Base-by-base conservation (phyloP, 2,888 invertebrate genomes). In the Calephelis perditalis region DNA sequence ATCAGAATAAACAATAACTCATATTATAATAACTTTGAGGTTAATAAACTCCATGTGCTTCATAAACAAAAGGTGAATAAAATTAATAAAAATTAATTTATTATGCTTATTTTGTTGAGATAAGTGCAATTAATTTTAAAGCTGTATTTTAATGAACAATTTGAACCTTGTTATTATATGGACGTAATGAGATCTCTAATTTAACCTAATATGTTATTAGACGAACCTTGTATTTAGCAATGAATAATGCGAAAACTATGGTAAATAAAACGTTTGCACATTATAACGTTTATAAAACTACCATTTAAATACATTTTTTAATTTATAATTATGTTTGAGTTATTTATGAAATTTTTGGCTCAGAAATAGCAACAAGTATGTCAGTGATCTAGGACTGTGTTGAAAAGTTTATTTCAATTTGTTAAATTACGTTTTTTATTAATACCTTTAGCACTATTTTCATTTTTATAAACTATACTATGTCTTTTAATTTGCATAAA, bases 61-160 rank as follows among this genome's bases (percentile, higher is more conserved):
- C 63, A 69, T 78, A 84, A 86, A 86, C 83, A 84, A 76, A 78
- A 76, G 76, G 75, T 75, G 73, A 73, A 78, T 73, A 73, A 63
- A 78, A 76, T 81, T 77, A 80, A 80, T 81, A 77, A 81, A 77
- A 75, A 76, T 67, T 77, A 75, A 82, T 76, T 80, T 78, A 79
- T 81, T 79, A 70, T 71, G 65, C 67, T 63, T 58, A 63, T 62
- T 71, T 74, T 73, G 72, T 73, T 78, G 79, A 75, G 76, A 78
- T 49, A 58, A 40, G 49, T 49, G 52, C 35, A 52, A 52, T 35
- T 49, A 49, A 52, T 52, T 52, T 35, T 5, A 52, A 52, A 6
- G 52, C 35, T 52, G 26, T 52, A 52, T 40, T 40, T 40, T 40
- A 40, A 40, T 40, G 6, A 40, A 40, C 40, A 40, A 52, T 52